These are phyloP conservation scores for Pteronotus mesoamericanus DNA, from an alignment of 2,797 vertebrate species.

Conservation along the genomic window DNA sequence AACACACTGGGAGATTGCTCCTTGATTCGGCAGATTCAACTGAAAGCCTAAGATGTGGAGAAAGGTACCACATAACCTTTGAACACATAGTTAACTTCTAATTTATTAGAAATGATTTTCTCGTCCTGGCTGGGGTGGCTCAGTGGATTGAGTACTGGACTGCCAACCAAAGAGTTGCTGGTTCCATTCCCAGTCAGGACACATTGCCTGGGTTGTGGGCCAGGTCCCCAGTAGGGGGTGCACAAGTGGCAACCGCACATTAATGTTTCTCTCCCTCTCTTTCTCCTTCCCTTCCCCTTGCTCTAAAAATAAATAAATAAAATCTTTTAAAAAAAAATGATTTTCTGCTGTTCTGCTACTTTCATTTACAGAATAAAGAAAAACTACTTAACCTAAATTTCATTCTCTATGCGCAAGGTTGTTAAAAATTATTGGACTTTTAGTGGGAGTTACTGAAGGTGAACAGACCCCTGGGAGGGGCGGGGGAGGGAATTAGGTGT, in stretches of 20 bases:
- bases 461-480: neutral
- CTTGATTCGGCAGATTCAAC: neutral
- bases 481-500: neutral
- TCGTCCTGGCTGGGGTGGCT: too few species aligned
- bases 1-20: too few species aligned
- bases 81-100: neutral
- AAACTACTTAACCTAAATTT: neutral
- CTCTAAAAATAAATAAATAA: too few species aligned
- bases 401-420: neutral
- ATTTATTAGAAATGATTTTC: neutral
- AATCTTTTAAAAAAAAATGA: too few species aligned
- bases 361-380: slow-evolving; percentile 11
- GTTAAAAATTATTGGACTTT: neutral
- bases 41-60: neutral
- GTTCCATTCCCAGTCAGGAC: too few species aligned
- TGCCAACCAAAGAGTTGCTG: too few species aligned
- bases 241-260: too few species aligned
- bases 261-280: too few species aligned
- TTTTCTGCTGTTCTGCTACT: neutral
- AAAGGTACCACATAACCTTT: neutral
- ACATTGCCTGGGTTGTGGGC: too few species aligned
- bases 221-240: too few species aligned
- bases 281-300: too few species aligned
- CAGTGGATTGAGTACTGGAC: too few species aligned
- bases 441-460: neutral